Evolutionary conservation across 1,140 invertebrate genomes (phyloP).

Genomic region (Lepidostoma basale): DNA sequence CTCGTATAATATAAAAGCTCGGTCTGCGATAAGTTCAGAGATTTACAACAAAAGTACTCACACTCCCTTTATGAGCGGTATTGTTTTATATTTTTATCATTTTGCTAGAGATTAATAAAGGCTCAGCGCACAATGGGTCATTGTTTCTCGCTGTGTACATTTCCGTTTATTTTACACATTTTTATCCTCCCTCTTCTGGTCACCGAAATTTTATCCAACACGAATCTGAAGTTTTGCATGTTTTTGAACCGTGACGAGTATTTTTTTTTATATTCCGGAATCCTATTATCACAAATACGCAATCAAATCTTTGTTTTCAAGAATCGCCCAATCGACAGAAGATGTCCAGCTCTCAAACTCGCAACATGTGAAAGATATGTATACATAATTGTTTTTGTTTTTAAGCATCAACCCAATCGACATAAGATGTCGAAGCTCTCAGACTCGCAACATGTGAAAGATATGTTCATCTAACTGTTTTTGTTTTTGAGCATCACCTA

Average conservation of each 20-base stretch:
- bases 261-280: background rate
- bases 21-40: background rate
- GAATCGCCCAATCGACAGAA: too few species aligned
- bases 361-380: too few species aligned
- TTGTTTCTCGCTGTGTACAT: constrained; percentile 12
- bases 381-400: too few species aligned
- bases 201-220: background rate
- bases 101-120: constrained; percentile 32
- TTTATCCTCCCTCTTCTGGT: background rate
- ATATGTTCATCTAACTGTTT: too few species aligned
- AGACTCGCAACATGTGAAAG: too few species aligned
- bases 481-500: too few species aligned
- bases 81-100: constrained; percentile 33
- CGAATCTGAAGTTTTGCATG: background rate
- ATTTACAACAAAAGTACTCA: constrained; percentile 19
- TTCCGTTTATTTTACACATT: background rate
- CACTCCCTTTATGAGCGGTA: constrained; percentile 3
- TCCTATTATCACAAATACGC: background rate
- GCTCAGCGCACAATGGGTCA: constrained; percentile 18
- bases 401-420: too few species aligned
- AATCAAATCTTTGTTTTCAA: too few species aligned
- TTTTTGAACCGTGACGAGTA: background rate
- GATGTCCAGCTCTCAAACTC: too few species aligned
- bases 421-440: too few species aligned
- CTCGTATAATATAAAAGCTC: background rate